Evolutionary conservation across 2,113 vertebrate species (phyloP).

Genomic region (Menidia beryllina): DNA sequence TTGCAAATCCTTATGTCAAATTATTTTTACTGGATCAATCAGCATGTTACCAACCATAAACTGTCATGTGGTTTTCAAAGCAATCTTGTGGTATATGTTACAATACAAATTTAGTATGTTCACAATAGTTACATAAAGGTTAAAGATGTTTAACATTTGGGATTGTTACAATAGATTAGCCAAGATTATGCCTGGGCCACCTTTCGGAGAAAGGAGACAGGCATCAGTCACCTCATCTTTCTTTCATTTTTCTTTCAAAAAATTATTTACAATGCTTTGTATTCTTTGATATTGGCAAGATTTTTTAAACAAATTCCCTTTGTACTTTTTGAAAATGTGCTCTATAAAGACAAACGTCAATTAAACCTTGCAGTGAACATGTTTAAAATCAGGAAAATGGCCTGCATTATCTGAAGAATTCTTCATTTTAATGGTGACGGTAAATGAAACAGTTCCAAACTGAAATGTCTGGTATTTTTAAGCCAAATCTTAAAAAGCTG

Average conservation of each 20-base stretch:
- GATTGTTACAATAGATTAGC: no score
- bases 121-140: no score
- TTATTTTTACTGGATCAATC: no score
- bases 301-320: neutral
- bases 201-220: no score
- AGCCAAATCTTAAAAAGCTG: neutral
- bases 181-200: no score
- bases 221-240: neutral
- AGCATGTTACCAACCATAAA: no score
- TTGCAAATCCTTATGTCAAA: no score
- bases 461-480: neutral
- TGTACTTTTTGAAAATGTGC: slow-evolving; percentile 30
- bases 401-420: slow-evolving; percentile 22
- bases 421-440: slow-evolving; percentile 12
- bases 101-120: no score
- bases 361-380: slow-evolving; percentile 14
- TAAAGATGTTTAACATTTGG: no score
- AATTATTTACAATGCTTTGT: neutral
- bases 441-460: neutral
- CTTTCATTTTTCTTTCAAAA: neutral
- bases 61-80: no score
- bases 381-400: slow-evolving; percentile 29
- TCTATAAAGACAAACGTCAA: slow-evolving; percentile 15
- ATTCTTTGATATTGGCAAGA: neutral
- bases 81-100: no score